These are phyloP conservation scores for Lycodopsis pacificus DNA, from an alignment of 2,797 vertebrate species.

Conservation along the genomic window DNA sequence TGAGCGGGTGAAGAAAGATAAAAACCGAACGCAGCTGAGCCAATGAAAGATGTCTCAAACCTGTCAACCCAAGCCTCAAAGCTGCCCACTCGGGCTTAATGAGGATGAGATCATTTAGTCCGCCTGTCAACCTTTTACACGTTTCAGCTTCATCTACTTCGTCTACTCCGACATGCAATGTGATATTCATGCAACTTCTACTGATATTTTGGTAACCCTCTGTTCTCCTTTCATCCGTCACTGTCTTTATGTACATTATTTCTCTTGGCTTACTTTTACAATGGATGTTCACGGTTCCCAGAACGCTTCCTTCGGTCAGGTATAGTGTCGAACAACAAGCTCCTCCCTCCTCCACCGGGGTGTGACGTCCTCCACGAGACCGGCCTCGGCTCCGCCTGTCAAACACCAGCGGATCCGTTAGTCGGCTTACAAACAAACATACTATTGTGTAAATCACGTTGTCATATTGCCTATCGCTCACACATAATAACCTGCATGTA, in stretches of 20 bases:
- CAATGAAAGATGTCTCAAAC: slow-evolving; percentile 30
- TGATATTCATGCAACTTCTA: slow-evolving; percentile 2
- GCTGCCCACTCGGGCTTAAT: background rate
- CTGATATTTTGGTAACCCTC: background rate
- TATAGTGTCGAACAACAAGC: too few species aligned
- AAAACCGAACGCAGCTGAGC: background rate
- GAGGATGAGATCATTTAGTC: background rate
- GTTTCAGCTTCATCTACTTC: too few species aligned
- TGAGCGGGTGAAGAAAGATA: background rate
- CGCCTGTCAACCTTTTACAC: background rate
- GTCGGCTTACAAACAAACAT: too few species aligned
- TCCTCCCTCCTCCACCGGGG: too few species aligned
- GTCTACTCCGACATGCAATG: background rate
- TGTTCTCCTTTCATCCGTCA: background rate
- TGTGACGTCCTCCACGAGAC: too few species aligned
- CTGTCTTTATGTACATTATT: background rate
- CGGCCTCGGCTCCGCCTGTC: too few species aligned
- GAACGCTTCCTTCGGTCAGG: too few species aligned
- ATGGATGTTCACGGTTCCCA: background rate
- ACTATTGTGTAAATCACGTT: too few species aligned
- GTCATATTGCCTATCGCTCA: too few species aligned
- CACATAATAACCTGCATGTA: too few species aligned
- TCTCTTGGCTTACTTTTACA: background rate
- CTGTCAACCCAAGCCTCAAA: slow-evolving; percentile 26
- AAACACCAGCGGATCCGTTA: too few species aligned